Evolutionary conservation across 2,797 vertebrate genomes (phyloP).

Genomic region (Geotrypetes seraphini): DNA sequence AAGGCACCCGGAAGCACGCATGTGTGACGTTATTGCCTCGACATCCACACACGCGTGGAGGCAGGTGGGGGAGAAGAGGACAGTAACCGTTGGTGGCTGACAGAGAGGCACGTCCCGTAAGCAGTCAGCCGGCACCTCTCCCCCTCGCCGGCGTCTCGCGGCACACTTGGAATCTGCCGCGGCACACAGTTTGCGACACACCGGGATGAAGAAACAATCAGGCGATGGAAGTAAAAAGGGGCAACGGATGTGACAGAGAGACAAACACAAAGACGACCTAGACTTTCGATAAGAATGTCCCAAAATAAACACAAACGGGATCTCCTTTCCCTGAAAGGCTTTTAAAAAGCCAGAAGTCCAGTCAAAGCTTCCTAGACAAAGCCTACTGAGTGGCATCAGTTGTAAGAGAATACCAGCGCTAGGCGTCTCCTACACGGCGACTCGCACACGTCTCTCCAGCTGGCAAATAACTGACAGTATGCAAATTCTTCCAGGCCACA

Average conservation of each 20-base stretch:
- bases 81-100: too few species aligned
- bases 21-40: too few species aligned
- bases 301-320: conserved; percentile 36
- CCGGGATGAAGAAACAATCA: too few species aligned
- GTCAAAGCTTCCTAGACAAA: conserved; percentile 35
- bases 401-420: conserved; percentile 31
- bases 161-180: too few species aligned
- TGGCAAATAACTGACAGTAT: conserved; percentile 48
- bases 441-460: conserved; percentile 33
- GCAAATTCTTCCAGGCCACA: conserved; percentile 33
- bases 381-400: conserved; percentile 26
- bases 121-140: too few species aligned
- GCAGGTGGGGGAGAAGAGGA: too few species aligned
- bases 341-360: conserved; percentile 32
- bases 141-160: too few species aligned
- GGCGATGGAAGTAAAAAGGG: not conserved
- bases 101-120: too few species aligned
- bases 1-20: too few species aligned
- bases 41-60: too few species aligned
- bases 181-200: too few species aligned
- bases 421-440: conserved; percentile 9
- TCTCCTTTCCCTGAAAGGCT: conserved; percentile 30
- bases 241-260: not conserved
- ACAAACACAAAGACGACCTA: conserved; percentile 17
- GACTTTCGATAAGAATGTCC: conserved; percentile 26